These are phyloP conservation scores for Luperina nickerlii DNA, from an alignment of 2,888 invertebrate genomes.

Conservation along the genomic window DNA sequence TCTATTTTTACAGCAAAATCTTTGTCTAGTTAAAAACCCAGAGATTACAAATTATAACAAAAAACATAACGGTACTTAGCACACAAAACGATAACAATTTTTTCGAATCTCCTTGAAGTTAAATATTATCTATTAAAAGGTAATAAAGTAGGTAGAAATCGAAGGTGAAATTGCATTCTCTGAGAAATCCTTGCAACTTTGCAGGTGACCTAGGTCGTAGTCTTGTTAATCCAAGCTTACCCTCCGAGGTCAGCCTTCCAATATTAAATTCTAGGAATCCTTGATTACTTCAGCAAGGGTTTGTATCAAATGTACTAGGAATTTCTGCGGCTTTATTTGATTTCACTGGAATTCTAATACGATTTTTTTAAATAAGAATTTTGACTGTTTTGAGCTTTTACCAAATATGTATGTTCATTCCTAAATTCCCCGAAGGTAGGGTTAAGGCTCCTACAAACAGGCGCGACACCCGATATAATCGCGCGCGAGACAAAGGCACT, in stretches of 20 bases:
- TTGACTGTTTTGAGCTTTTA: background rate
- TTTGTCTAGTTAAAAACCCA: too few relatives aligned
- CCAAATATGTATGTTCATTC: background rate
- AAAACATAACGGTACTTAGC: background rate
- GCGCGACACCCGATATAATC: too few relatives aligned
- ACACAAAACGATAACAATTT: background rate
- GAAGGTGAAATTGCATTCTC: constrained; percentile 33
- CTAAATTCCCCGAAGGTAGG: too few relatives aligned
- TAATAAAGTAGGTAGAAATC: background rate
- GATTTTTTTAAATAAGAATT: background rate
- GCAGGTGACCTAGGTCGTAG: constrained; percentile 5
- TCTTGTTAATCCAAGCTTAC: constrained; percentile 19
- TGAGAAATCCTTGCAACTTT: constrained; percentile 28
- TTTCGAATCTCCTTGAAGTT: constrained; percentile 11
- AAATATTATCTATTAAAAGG: constrained; percentile 9
- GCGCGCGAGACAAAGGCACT: too few relatives aligned
- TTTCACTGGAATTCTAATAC: background rate
- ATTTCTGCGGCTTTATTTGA: background rate
- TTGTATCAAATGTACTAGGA: background rate
- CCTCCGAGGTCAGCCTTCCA: background rate
- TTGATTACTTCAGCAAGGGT: constrained; percentile 17
- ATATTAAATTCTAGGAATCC: constrained; percentile 18
- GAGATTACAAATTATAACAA: background rate
- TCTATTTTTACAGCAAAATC: background rate
- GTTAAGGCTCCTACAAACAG: too few relatives aligned